These are phyloP conservation scores for Hydriomena furcata DNA, from an alignment of 2,888 invertebrate species.

Conservation along the genomic window DNA sequence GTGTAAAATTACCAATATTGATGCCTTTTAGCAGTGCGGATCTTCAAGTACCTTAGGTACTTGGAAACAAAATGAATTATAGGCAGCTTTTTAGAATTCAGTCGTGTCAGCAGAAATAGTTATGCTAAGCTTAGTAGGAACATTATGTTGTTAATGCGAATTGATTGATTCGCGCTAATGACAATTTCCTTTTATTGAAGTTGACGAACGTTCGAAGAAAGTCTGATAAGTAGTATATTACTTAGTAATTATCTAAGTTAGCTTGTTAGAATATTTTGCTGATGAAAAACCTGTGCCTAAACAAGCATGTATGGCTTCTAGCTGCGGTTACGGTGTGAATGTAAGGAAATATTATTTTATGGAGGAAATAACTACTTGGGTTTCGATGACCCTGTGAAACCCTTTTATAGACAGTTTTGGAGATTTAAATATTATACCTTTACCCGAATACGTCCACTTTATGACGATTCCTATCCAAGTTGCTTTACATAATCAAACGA, in stretches of 20 bases:
- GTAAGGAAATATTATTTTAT: conserved; percentile 54
- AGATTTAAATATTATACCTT: conserved; percentile 18
- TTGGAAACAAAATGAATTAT: conserved; percentile 70
- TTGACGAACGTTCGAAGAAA: conserved; percentile 13
- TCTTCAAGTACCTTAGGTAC: conserved; percentile 18
- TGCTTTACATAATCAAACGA: neutral
- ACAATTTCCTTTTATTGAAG: conserved; percentile 12
- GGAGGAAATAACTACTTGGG: conserved; percentile 44
- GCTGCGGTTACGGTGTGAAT: conserved; percentile 49
- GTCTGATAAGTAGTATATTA: neutral
- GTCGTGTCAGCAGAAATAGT: conserved; percentile 44
- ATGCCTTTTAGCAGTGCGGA: conserved; percentile 11
- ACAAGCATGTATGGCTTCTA: conserved; percentile 52
- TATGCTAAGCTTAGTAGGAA: conserved; percentile 35
- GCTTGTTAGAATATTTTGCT: no score
- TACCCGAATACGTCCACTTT: conserved; percentile 7
- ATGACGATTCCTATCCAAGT: conserved; percentile 2
- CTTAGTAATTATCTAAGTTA: no score
- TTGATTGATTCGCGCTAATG: conserved; percentile 25
- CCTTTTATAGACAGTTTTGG: conserved; percentile 35
- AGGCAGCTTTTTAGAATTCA: conserved; percentile 58
- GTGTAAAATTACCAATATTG: neutral
- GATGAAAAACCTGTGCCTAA: conserved; percentile 8
- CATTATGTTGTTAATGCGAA: conserved; percentile 27
- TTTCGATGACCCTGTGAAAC: conserved; percentile 47